phyloP scores from a whole-genome alignment of 2,888 invertebrate species.

The Sycophila texana region DNA sequence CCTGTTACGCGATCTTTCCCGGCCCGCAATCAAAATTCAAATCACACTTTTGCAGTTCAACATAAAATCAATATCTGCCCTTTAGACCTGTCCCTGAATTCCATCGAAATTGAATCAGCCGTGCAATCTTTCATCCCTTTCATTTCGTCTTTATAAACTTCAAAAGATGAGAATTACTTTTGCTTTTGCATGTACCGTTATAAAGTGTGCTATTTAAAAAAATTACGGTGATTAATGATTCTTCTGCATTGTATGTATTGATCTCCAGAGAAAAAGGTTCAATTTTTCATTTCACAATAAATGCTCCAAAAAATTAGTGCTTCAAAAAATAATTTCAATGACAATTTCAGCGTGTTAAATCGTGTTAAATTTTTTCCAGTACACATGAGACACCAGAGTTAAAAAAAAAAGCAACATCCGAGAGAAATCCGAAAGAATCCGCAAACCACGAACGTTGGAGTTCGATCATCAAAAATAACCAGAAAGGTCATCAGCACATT shows the following conservation, averaged over 20 bases:
- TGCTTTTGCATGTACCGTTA: neutral
- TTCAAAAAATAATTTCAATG: no score
- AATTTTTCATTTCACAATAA: no score
- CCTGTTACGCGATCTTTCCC: slow-evolving; percentile 75
- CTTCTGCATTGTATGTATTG: neutral
- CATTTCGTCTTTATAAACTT: slow-evolving; percentile 25
- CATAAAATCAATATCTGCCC: slow-evolving; percentile 74
- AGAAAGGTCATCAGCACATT: no score
- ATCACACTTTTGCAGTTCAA: slow-evolving; percentile 74
- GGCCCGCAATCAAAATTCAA: slow-evolving; percentile 75
- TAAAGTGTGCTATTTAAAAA: slow-evolving; percentile 16
- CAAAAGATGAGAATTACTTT: neutral
- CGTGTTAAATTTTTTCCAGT: no score
- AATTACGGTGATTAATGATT: slow-evolving; percentile 19
- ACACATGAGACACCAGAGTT: neutral
- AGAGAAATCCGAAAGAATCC: no score
- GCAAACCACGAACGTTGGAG: no score
- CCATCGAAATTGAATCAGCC: slow-evolving; percentile 67
- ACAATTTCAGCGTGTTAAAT: no score
- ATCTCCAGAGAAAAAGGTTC: no score
- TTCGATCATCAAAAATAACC: no score
- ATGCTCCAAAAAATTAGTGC: no score
- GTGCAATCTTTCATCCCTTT: slow-evolving; percentile 53
- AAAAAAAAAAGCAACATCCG: neutral
- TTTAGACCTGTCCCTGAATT: slow-evolving; percentile 66